Evolutionary conservation across 2,888 invertebrate genomes (phyloP).

Genomic region (Chrysolina oricalcia): DNA sequence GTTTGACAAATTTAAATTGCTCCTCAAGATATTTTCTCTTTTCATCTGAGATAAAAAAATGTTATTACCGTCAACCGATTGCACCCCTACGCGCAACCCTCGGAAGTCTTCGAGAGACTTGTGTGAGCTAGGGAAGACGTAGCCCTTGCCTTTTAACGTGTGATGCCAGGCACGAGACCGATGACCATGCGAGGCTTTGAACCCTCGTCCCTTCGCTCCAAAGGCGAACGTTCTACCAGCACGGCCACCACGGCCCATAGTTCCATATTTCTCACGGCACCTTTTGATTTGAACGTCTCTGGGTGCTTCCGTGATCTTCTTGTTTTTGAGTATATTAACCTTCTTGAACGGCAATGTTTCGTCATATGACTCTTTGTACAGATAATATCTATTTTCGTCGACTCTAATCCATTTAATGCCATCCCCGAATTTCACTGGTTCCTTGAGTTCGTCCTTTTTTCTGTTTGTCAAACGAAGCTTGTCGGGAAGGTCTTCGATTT

Average conservation of each 20-base stretch:
- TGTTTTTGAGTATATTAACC: slow-evolving; percentile 4
- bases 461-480: no score
- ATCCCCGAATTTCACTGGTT: slow-evolving; percentile 11
- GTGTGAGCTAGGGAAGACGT: no score
- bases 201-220: no score
- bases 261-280: not conserved
- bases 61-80: no score
- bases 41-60: not conserved
- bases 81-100: no score
- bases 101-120: no score
- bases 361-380: slow-evolving; percentile 33
- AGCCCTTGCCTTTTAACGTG: no score
- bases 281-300: not conserved
- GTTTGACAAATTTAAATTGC: slow-evolving; percentile 7
- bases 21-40: not conserved
- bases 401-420: slow-evolving; percentile 14
- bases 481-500: no score
- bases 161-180: no score
- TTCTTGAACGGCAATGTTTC: slow-evolving; percentile 34
- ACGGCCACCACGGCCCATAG: no score
- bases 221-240: no score
- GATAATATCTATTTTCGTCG: slow-evolving; percentile 1
- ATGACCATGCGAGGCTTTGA: no score
- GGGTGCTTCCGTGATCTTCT: not conserved
- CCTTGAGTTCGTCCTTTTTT: slow-evolving; percentile 11